Evolutionary conservation across 2,113 vertebrate genomes (phyloP).

Genomic region (Trichomycterus rosablanca): DNA sequence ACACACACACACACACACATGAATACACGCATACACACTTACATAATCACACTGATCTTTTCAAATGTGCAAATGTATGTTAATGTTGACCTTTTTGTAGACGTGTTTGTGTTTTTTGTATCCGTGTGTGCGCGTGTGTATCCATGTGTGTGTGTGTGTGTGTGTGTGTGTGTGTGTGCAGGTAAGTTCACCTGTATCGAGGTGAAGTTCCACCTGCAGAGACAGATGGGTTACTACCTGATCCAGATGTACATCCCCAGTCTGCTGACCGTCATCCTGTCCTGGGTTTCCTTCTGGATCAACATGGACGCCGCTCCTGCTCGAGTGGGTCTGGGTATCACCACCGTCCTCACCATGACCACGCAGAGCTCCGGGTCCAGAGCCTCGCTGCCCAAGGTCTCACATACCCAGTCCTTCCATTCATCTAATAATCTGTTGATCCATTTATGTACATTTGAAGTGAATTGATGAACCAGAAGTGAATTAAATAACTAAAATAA

Average conservation of each 20-base stretch:
- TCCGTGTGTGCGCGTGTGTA: no score
- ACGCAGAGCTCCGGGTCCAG: constrained; percentile 91
- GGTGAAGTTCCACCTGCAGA: constrained; percentile 91
- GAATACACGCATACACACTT: no score
- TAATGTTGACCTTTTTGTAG: background rate
- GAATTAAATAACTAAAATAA: no score
- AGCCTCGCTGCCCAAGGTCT: constrained; percentile 88
- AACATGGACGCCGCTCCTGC: constrained; percentile 92
- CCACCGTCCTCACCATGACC: constrained; percentile 94
- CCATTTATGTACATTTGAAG: background rate
- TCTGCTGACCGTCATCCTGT: constrained; percentile 89
- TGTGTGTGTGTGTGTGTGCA: constrained; percentile 49
- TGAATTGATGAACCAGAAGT: no score
- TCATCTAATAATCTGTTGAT: background rate
- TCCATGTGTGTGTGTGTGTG: no score
- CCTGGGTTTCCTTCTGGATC: constrained; percentile 97
- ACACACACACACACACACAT: constrained; percentile 5
- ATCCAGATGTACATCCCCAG: constrained; percentile 98
- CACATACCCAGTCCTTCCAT: no score
- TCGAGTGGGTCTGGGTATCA: constrained; percentile 88
- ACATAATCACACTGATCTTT: no score
- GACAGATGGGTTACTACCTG: constrained; percentile 95
- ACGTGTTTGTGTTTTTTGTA: constrained; percentile 1
- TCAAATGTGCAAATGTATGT: no score
- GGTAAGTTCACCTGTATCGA: constrained; percentile 96